These are phyloP conservation scores for Rhimphoctona megacephalus DNA, from an alignment of 2,888 invertebrate genomes.

Conservation along the genomic window DNA sequence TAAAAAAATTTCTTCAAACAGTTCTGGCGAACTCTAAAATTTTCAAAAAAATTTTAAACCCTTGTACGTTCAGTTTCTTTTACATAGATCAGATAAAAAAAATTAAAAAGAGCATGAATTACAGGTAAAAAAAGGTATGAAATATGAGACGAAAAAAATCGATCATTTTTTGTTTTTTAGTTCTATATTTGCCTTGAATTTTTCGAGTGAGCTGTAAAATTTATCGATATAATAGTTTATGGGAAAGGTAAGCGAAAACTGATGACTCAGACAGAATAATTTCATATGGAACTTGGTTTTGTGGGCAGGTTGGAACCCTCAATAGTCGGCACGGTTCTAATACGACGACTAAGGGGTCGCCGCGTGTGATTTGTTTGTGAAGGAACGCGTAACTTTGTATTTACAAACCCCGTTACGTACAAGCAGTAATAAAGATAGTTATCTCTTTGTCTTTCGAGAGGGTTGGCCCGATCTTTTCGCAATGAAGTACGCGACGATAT, in stretches of 20 bases:
- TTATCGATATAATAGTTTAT: constrained; percentile 74
- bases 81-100: neutral
- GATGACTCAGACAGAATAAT: constrained; percentile 76
- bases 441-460: constrained; percentile 30
- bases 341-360: constrained; percentile 36
- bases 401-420: neutral
- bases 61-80: neutral
- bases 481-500: neutral
- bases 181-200: neutral
- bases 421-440: constrained; percentile 58
- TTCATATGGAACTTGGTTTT: constrained; percentile 47
- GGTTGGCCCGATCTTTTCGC: constrained; percentile 26
- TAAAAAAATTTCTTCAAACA: neutral
- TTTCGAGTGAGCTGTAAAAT: constrained; percentile 29
- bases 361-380: constrained; percentile 68
- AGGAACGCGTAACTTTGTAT: constrained; percentile 43
- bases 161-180: neutral
- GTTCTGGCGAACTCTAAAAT: neutral
- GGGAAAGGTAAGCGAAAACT: constrained; percentile 64
- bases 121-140: neutral
- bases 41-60: no score
- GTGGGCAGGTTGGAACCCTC: constrained; percentile 44
- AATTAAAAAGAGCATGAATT: neutral
- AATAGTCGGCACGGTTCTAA: constrained; percentile 39
- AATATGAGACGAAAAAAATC: neutral